phyloP scores from a whole-genome alignment of 2,888 invertebrate genomes.

The Phytoseiulus persimilis region DNA sequence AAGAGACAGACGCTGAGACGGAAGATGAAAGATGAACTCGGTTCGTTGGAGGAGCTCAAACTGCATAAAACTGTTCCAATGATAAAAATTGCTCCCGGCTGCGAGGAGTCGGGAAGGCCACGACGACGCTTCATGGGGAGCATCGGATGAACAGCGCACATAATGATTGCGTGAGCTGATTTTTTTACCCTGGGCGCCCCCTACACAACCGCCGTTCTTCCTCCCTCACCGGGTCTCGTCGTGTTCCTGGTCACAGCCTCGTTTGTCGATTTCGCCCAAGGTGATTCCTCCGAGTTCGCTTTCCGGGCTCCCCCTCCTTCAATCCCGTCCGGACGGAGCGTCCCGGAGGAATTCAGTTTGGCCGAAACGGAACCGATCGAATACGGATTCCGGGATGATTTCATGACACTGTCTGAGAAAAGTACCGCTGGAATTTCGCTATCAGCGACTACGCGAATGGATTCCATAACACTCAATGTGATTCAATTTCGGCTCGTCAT shows the following conservation, averaged over 20 bases:
- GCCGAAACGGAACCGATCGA: background rate
- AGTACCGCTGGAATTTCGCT: background rate
- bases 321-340: too few species aligned
- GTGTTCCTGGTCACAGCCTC: background rate
- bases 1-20: background rate
- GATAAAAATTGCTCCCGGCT: background rate
- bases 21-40: constrained; percentile 5
- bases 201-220: background rate
- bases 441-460: background rate
- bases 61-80: background rate
- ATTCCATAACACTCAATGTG: too few species aligned
- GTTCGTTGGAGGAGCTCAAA: background rate
- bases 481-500: background rate
- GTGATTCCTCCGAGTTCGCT: background rate
- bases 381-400: background rate
- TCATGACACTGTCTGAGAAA: background rate
- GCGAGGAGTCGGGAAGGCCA: background rate
- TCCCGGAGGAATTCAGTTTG: too few species aligned
- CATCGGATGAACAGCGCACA: background rate
- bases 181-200: background rate
- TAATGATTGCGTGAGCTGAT: background rate
- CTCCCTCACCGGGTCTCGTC: too few species aligned
- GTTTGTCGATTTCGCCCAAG: background rate
- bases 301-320: background rate
- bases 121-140: background rate